phyloP scores from a whole-genome alignment of 2,113 vertebrate species.

The Talpa occidentalis region DNA sequence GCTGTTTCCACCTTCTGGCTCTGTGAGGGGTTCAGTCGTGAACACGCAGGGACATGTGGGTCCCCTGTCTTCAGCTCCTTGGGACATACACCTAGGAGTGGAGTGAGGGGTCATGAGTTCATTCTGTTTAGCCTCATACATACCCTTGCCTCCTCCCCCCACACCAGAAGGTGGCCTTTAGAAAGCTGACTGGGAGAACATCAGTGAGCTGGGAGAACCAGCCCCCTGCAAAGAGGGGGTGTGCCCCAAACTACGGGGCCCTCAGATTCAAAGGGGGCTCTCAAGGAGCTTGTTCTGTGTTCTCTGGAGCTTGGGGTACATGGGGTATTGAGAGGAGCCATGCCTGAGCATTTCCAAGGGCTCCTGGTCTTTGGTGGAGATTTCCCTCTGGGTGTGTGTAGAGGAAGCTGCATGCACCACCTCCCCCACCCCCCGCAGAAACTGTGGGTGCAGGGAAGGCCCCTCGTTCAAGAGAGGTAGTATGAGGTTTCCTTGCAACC shows the following conservation, averaged over 20 bases:
- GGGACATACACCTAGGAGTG: background rate
- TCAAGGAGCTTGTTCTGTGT: background rate
- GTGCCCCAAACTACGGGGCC: background rate
- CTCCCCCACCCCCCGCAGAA: too few relatives aligned
- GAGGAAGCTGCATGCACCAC: too few relatives aligned
- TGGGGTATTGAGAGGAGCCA: accelerated
- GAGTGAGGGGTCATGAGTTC: background rate
- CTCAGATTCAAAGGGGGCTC: background rate
- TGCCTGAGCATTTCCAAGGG: background rate
- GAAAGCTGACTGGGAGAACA: background rate
- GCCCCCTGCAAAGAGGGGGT: accelerated
- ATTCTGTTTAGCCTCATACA: background rate
- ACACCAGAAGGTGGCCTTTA: background rate
- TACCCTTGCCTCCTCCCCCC: background rate
- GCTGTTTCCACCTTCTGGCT: background rate
- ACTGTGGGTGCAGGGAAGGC: background rate
- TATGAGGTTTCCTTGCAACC: background rate
- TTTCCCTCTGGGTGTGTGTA: background rate
- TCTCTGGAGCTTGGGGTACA: background rate
- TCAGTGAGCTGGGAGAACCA: background rate
- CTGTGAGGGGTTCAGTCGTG: background rate
- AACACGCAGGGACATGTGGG: background rate
- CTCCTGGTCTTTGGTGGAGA: background rate
- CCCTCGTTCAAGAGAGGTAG: background rate
- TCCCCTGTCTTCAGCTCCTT: background rate